Evolutionary conservation across 1,140 invertebrate genomes (phyloP).

Genomic region (Heliconius melpomene): DNA sequence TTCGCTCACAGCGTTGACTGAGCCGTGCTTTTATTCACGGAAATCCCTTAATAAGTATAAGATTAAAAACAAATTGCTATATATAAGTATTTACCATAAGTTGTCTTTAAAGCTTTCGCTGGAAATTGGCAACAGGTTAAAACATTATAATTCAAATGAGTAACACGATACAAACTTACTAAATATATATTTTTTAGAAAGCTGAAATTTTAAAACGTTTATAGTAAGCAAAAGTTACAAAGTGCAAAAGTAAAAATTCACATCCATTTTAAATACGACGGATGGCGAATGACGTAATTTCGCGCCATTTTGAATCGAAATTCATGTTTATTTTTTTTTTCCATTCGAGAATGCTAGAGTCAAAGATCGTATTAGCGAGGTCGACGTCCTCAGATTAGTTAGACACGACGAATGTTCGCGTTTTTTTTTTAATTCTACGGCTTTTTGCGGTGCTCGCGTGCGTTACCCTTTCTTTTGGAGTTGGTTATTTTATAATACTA

Average conservation of each 20-base stretch:
- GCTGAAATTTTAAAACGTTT: not conserved
- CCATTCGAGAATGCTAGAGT: conserved; percentile 46
- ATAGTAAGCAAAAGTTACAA: not conserved
- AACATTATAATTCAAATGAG: not conserved
- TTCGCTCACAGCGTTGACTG: conserved; percentile 36
- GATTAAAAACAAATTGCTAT: conserved; percentile 17
- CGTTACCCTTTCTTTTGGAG: conserved; percentile 58
- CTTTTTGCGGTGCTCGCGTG: conserved; percentile 65
- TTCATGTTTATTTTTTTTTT: conserved; percentile 49
- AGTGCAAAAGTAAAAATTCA: conserved; percentile 7
- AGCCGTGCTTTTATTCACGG: conserved; percentile 35
- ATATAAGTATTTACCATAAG: conserved; percentile 4
- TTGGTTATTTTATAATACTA: not conserved
- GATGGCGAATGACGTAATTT: conserved; percentile 37
- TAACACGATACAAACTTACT: not conserved
- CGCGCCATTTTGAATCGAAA: conserved; percentile 42
- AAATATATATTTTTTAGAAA: not conserved
- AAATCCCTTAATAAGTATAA: conserved; percentile 36
- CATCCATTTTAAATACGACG: not conserved
- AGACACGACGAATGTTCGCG: conserved; percentile 59
- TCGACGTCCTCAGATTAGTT: conserved; percentile 66
- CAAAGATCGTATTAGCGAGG: conserved; percentile 66
- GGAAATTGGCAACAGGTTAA: not conserved
- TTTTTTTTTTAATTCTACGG: conserved; percentile 58
- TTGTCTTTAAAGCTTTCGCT: not conserved